Conservation (phyloP, 2,888 invertebrate species). For the Troides oblongomaculatus region DNA sequence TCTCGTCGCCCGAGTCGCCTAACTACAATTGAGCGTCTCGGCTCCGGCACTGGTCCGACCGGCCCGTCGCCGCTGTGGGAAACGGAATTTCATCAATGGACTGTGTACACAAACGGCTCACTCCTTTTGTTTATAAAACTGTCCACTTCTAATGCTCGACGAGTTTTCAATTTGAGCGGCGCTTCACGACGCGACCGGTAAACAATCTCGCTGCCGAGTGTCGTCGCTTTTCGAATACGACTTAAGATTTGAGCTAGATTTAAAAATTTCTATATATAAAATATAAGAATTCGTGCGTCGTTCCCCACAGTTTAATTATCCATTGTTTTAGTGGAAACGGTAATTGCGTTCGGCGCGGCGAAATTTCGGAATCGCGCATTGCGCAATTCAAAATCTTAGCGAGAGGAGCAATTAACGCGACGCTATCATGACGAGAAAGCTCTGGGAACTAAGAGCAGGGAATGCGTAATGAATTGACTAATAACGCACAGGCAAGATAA, state of each 20-base stretch:
- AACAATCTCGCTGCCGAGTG: slow-evolving; percentile 47
- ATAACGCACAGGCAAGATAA: slow-evolving; percentile 61
- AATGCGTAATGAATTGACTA: slow-evolving; percentile 51
- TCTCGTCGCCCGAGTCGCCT: slow-evolving; percentile 1
- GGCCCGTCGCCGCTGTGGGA: slow-evolving; percentile 66
- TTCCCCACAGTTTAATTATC: slow-evolving; percentile 44
- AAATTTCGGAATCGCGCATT: slow-evolving; percentile 46
- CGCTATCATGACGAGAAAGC: slow-evolving; percentile 47
- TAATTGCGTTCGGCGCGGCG: slow-evolving; percentile 51
- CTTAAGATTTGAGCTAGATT: slow-evolving; percentile 41
- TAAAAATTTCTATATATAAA: slow-evolving; percentile 33
- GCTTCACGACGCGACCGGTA: slow-evolving; percentile 54
- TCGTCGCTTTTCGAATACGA: slow-evolving; percentile 37
- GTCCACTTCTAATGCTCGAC: slow-evolving; percentile 67
- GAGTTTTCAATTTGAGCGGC: slow-evolving; percentile 58
- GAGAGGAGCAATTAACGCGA: slow-evolving; percentile 58
- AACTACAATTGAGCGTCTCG: slow-evolving; percentile 50
- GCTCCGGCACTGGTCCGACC: slow-evolving; percentile 62
- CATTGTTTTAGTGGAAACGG: slow-evolving; percentile 56
- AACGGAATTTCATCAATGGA: slow-evolving; percentile 69
- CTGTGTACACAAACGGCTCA: slow-evolving; percentile 60
- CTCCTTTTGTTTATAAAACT: slow-evolving; percentile 77
- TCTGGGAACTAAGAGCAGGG: slow-evolving; percentile 43
- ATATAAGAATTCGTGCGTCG: slow-evolving; percentile 44
- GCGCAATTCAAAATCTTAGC: slow-evolving; percentile 48